phyloP scores from a whole-genome alignment of 2,888 invertebrate species.

The Acanthococcus lagerstroemiae region DNA sequence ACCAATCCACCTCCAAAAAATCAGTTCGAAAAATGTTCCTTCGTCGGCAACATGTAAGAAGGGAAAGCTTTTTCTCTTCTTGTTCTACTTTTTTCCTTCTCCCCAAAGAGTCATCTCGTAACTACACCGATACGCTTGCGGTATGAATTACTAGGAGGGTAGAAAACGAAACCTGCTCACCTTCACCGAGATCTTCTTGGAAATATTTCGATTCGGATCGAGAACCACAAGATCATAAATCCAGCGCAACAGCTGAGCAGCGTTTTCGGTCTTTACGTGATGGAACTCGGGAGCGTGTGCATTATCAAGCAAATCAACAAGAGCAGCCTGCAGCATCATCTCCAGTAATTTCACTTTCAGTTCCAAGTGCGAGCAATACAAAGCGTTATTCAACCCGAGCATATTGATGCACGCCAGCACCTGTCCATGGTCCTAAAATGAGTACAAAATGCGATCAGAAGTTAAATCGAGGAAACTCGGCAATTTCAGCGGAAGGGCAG shows the following conservation, averaged over 20 bases:
- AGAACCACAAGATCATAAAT: constrained; percentile 50
- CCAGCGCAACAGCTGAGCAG: constrained; percentile 49
- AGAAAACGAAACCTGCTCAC: too few species aligned
- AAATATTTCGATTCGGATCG: constrained; percentile 46
- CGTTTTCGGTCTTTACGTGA: constrained; percentile 47
- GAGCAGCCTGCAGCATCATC: constrained; percentile 50
- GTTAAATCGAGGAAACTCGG: not conserved
- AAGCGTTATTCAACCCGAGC: constrained; percentile 48
- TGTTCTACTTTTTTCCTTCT: too few species aligned
- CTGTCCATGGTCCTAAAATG: constrained; percentile 47
- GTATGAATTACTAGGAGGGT: not conserved
- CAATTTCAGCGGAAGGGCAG: not conserved
- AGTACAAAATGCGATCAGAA: not conserved
- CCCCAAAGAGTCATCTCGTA: too few species aligned
- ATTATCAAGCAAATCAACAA: constrained; percentile 50
- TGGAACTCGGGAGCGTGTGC: constrained; percentile 23
- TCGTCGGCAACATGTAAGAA: too few species aligned
- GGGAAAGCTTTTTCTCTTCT: too few species aligned
- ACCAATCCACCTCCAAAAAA: not conserved
- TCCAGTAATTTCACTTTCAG: constrained; percentile 49
- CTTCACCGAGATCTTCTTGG: constrained; percentile 47
- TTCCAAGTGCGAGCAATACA: constrained; percentile 48
- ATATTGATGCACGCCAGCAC: constrained; percentile 52
- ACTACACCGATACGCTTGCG: too few species aligned
- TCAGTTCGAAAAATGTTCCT: too few species aligned